A percentile compares a stretch with the other conserved stretches of the same genome.
Conservation (phyloP, 2,113 vertebrate genomes). For the Lophura nycthemera region DNA sequence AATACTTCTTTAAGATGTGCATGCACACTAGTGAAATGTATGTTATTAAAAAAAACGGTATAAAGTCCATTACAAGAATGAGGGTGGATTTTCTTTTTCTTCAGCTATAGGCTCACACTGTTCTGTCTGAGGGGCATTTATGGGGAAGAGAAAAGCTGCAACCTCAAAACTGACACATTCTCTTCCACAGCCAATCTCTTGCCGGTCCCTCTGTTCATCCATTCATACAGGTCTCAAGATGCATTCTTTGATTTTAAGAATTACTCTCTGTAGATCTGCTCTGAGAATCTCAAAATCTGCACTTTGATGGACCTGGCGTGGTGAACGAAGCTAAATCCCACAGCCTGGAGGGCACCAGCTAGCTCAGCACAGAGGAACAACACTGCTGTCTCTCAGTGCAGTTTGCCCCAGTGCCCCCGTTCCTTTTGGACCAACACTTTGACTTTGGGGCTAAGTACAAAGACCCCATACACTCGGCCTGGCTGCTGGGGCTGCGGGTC, state of each 20-base stretch:
- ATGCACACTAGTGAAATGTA: background rate
- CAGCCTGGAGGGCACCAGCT: background rate
- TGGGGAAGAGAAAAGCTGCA: background rate
- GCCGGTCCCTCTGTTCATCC: background rate
- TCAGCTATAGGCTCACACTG: background rate
- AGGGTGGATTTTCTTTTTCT: background rate
- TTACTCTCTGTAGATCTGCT: background rate
- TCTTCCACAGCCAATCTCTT: background rate
- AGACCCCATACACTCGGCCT: background rate
- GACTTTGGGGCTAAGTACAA: background rate
- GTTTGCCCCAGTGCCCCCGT: fast-evolving
- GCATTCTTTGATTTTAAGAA: background rate
- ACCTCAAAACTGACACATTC: background rate
- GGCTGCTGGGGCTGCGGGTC: background rate
- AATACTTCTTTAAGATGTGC: background rate
- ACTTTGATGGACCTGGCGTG: background rate
- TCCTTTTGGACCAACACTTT: background rate
- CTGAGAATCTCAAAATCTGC: background rate
- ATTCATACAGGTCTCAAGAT: background rate
- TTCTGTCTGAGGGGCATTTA: background rate
- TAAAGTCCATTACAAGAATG: background rate
- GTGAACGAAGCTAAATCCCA: background rate
- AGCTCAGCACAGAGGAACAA: background rate
- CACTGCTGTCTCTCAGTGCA: background rate
- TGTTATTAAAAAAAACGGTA: background rate